A percentile compares a stretch with the other conserved stretches of the same genome.
Evolutionary conservation across 2,113 vertebrate species (phyloP).

Genomic region (Mirza zaza): DNA sequence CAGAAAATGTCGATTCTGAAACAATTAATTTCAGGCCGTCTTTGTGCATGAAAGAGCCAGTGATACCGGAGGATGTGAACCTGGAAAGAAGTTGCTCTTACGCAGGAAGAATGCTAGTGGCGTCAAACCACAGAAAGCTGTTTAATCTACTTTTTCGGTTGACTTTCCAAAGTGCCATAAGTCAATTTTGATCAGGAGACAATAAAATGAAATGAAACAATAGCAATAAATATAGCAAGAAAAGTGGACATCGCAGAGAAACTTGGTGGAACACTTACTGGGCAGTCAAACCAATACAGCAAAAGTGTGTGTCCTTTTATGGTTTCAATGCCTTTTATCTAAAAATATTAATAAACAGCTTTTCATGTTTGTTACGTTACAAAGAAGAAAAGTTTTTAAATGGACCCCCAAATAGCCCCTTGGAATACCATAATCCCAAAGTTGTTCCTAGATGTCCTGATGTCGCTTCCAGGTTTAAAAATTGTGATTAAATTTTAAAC

Average conservation of each 20-base stretch:
- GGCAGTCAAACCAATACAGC: slow-evolving; percentile 45
- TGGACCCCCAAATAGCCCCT: background rate
- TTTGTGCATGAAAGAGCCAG: background rate
- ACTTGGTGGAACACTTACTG: background rate
- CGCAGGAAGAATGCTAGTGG: background rate
- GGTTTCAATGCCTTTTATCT: background rate
- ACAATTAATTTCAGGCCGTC: background rate
- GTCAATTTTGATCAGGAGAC: slow-evolving; percentile 16
- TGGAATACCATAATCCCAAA: too few relatives aligned
- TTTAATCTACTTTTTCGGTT: background rate
- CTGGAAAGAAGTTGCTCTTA: background rate
- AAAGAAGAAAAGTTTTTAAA: background rate
- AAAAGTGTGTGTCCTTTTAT: background rate
- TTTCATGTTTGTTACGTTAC: background rate
- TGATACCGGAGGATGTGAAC: background rate
- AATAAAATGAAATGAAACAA: slow-evolving; percentile 43
- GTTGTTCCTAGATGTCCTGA: background rate
- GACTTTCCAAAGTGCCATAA: background rate
- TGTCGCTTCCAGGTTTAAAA: too few relatives aligned
- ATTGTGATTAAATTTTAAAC: too few relatives aligned
- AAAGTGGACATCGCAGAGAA: background rate
- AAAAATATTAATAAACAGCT: background rate
- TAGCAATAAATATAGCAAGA: background rate
- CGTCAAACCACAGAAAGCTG: background rate
- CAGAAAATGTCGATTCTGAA: background rate